Percentiles rank a stretch among this genome's conserved stretches.
phyloP scores from a whole-genome alignment of 2,113 vertebrate species.

The Prolemur simus region DNA sequence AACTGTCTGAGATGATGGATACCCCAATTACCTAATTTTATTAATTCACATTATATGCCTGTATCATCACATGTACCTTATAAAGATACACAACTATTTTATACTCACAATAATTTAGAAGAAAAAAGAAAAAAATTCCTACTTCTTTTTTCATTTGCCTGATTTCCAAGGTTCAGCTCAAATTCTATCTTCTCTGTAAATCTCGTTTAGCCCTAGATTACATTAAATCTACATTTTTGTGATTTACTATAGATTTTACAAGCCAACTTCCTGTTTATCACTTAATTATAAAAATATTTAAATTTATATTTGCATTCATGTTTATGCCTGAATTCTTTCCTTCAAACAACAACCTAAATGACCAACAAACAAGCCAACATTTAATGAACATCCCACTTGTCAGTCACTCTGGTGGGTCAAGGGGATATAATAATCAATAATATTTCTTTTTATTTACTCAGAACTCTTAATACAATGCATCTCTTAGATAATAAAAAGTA shows the following conservation, averaged over 20 bases:
- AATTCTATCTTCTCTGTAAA: background rate
- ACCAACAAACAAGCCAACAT: background rate
- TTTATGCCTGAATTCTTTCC: background rate
- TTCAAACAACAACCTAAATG: background rate
- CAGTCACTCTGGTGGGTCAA: background rate
- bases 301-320: background rate
- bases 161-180: background rate
- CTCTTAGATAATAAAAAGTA: background rate
- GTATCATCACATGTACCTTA: too few species aligned
- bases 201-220: background rate
- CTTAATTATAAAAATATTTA: background rate
- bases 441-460: slow-evolving; percentile 28
- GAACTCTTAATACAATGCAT: background rate
- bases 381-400: background rate
- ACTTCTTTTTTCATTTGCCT: background rate
- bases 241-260: background rate
- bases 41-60: too few species aligned
- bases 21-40: too few species aligned
- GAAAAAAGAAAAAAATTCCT: too few species aligned
- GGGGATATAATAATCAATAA: background rate
- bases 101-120: too few species aligned
- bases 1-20: too few species aligned
- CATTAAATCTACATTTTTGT: background rate
- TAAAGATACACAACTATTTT: too few species aligned
- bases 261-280: background rate